phyloP scores from a whole-genome alignment of 2,888 invertebrate species.

The Mythimna impura region DNA sequence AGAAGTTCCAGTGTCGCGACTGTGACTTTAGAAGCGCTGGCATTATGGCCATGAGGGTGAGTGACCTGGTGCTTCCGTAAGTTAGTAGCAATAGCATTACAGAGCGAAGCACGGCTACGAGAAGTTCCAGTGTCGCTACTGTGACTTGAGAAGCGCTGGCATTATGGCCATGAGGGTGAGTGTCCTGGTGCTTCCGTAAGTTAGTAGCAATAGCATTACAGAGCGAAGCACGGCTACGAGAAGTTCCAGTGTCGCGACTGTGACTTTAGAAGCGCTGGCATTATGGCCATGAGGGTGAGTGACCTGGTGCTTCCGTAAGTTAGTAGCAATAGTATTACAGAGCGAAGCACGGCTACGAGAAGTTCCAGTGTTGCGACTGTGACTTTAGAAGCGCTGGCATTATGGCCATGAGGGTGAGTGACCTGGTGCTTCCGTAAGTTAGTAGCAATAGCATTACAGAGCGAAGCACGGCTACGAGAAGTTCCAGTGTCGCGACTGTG shows the following conservation, averaged over 20 bases:
- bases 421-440: not conserved
- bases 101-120: constrained; percentile 81
- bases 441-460: not conserved
- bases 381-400: not conserved
- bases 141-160: constrained; percentile 77
- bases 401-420: not conserved
- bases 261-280: constrained; percentile 74
- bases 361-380: not conserved
- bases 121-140: constrained; percentile 75
- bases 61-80: not conserved
- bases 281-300: constrained; percentile 72
- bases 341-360: not conserved
- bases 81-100: constrained; percentile 72
- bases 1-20: not conserved
- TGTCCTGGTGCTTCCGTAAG: not conserved
- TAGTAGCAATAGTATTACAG: not conserved
- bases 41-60: not conserved
- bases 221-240: not conserved
- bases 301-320: not conserved
- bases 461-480: not conserved
- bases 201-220: not conserved
- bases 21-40: not conserved
- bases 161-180: constrained; percentile 72
- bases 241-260: constrained; percentile 59
- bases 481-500: not conserved